Base-by-base conservation (phyloP, 2,888 invertebrate genomes). In the Dichetophora obliterata region DNA sequence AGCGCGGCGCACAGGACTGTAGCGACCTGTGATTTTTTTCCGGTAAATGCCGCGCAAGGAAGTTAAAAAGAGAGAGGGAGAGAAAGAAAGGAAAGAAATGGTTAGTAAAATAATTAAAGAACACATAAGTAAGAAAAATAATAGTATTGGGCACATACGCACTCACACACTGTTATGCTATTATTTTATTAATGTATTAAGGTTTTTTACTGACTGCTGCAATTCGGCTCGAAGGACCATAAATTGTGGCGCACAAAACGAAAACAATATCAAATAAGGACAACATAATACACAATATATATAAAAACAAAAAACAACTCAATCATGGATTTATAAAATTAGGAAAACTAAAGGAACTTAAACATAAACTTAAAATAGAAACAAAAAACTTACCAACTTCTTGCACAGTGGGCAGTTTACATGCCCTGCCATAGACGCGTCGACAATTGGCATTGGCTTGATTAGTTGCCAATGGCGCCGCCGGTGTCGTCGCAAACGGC, bases 1-100 rank as follows among this genome's bases (percentile, higher is more conserved):
- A 9, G 97, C 96, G 80, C 98, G 91, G 1, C 98, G 92, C 16
- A 97, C 97, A 0, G 97, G 98, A 80, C 97, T 97, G 88, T 96
- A 98, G 24, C 97, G 89, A 84, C 89, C 89, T 90, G 31, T 31
- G 3, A 31, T 31, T 31, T 31, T n/a, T 31, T 31, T 31, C 31
- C 31, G 31, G 31, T 31, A 82, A 82, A 73, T 80, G 82, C 34
- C 57, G 61, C 24, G 71, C 37, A 24, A 59, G 14, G 57, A 16
- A 24, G 74, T 11, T 57, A 8, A 24, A 8, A 61, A 74, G 9
- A 14, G 27, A 65, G 57, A 11, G 50, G 54, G 31, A n/a, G 27
- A 75, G 65, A 66, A 14, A 57, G 57, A 77, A 71, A 71, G 48
- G 19, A 48, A 22, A 31, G n/a, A n/a, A n/a, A n/a, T n/a, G n/a